Evolutionary conservation across 2,797 vertebrate species (phyloP), one percentile per base, ranked within the genome.

Genomic region (Rhinogobio ventralis): DNA sequence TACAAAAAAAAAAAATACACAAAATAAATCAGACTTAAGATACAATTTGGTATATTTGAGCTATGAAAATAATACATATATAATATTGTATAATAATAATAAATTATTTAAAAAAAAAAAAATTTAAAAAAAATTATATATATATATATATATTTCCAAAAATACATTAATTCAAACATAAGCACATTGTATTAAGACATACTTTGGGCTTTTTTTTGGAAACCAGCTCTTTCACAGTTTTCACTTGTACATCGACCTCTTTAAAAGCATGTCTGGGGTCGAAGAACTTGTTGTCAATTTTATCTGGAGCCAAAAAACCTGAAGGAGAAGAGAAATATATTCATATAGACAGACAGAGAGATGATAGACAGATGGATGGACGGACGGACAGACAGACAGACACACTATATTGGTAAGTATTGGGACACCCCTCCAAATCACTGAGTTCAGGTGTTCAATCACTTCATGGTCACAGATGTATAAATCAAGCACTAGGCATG

Each of bases 201-300:
- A 92, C 98, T 96, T 98, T 99, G 78, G 98, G 96, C n/a, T 99
- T 99, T 93, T 97, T 99, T 42, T 94, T 93, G 25, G 95, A 94
- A 71, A 98, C 87, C 86, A 99, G 90, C 11, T 99, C 97, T 5
- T 93, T 97, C 17, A 99, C 95, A 0, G 97, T 98, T 90, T 98
- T 98, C 19, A 95, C 94, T 90, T 97, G 96, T 53, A 96, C 94
- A 57, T 99, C 98, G 85, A 99, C 96, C 79, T 99, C 98, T 93
- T 99, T 99, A 90, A 99, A 99, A 0, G 97, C 98, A 0, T 97
- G 94, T 88, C 98, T 99, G 2, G 98, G 96, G 84, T 99, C 98
- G 84, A 99, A 99, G 85, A 99, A 99, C 87, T 98, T 98, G 81
- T 86, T 95, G 89, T 99, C 98, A 0, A 99, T 97, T 94, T 99